These are phyloP conservation scores for Antheraea pernyi DNA, from an alignment of 1,140 invertebrate genomes.

Conservation along the genomic window DNA sequence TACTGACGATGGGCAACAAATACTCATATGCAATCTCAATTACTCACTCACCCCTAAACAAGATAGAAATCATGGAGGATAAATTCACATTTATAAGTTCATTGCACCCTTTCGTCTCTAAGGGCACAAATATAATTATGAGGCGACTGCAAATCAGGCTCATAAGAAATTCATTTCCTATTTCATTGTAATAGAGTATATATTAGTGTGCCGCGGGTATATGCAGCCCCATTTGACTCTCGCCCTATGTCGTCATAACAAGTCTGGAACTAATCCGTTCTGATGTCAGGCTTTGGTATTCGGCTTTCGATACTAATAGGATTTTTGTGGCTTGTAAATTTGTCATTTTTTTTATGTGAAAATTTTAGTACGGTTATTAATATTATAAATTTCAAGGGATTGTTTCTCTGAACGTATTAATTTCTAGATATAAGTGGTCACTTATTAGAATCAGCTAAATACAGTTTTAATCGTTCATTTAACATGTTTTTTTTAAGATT, in stretches of 20 bases:
- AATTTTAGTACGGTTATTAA: too few species aligned
- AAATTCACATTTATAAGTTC: constrained; percentile 29
- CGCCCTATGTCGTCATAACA: constrained; percentile 48
- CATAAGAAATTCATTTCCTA: constrained; percentile 18
- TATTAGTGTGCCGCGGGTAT: constrained; percentile 18
- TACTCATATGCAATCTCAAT: background rate
- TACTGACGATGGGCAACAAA: background rate
- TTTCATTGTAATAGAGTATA: constrained; percentile 13
- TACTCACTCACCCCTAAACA: constrained; percentile 3
- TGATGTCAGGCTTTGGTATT: constrained; percentile 49
- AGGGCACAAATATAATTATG: constrained; percentile 16
- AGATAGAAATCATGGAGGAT: background rate
- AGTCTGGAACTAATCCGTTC: constrained; percentile 65
- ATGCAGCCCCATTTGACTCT: constrained; percentile 42
- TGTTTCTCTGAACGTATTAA: too few species aligned
- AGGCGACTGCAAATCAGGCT: constrained; percentile 27
- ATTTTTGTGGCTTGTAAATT: background rate
- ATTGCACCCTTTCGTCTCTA: constrained; percentile 36
- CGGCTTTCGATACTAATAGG: constrained; percentile 38
- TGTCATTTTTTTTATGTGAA: too few species aligned
- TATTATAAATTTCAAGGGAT: too few species aligned
- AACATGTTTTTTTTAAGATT: too few species aligned
- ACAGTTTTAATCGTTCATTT: too few species aligned
- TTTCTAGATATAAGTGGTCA: too few species aligned
- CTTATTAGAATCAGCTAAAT: too few species aligned